Conservation (phyloP, 2,797 vertebrate species). For the Epinephelus malabaricus region DNA sequence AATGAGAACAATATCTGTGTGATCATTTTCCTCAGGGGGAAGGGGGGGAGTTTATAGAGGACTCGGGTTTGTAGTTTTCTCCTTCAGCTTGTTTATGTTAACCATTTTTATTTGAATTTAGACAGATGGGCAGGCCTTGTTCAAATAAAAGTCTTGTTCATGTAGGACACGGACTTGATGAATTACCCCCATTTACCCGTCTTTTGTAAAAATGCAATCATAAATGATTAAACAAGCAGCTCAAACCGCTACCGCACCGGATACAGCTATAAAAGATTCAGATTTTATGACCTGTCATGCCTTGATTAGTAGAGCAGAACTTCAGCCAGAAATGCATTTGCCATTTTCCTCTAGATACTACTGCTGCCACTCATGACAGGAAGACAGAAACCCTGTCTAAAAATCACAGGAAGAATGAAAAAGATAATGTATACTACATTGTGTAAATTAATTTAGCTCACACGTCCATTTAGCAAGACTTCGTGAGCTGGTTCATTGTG, state of each 20-base stretch:
- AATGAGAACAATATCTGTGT: conserved; percentile 61
- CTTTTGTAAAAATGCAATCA: conserved; percentile 31
- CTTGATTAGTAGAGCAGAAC: conserved; percentile 44
- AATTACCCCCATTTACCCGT: conserved; percentile 23
- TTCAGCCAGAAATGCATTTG: conserved; percentile 30
- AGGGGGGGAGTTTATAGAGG: conserved; percentile 29
- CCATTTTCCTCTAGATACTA: conserved; percentile 5
- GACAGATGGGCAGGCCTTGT: conserved; percentile 23
- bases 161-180: conserved; percentile 21
- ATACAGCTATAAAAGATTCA: conserved; percentile 15
- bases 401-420: background rate
- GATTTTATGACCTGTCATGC: conserved; percentile 20
- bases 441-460: background rate
- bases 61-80: conserved; percentile 24
- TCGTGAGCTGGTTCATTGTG: background rate
- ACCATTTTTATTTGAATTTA: conserved; percentile 23
- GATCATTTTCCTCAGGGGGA: conserved; percentile 48
- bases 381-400: conserved; percentile 1
- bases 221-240: conserved; percentile 26
- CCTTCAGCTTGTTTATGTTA: conserved; percentile 45
- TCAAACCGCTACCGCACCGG: conserved; percentile 17
- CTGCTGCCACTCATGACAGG: background rate
- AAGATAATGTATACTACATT: background rate
- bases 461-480: background rate
- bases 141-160: conserved; percentile 31